Evolutionary conservation across 2,888 invertebrate genomes (phyloP), one percentile per base, ranked within the genome.

Genomic region (Phortica magna): DNA sequence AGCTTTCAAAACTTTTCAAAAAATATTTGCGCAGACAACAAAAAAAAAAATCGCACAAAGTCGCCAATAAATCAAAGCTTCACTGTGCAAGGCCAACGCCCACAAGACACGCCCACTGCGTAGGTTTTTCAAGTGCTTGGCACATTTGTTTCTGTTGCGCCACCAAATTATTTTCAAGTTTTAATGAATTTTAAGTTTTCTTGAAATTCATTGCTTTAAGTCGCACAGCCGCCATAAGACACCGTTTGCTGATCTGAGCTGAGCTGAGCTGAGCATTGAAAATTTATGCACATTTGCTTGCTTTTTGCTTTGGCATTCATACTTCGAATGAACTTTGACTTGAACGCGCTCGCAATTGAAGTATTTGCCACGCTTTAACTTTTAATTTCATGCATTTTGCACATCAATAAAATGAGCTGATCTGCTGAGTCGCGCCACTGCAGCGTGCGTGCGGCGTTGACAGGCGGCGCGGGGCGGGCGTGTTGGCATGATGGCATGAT

Each of bases 361-460:
- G 70, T 31, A 55, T 82, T 79, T 68, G 76, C 70, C 81, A 82
- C 80, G 82, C 82, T 84, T 86, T 84, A 83, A 85, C 83, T 85
- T 84, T 83, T 88, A 89, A 88, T 89, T 88, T 89, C 88, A 88
- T 88, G 89, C 89, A 88, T 84, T 88, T 88, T 88, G 87, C 85
- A 88, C 89, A 88, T 84, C 87, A 83, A 82, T 88, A 89, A 89
- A 85, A 84, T 17, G 39, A 61, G 59, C 7, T 74, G 65, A 74
- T 53, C 31, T 17, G 19, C 19, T 17, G n/a, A 7, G 61, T 59
- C 17, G 19, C 59, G 7, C n/a, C n/a, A n/a, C n/a, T n/a, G n/a
- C n/a, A 17, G 1, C 17, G 0, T 19, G 14, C 7, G 22, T 2
- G 7, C 2, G 22, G n/a, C 59, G 22, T 0, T 59, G 22, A 59